Evolutionary conservation across 2,113 vertebrate genomes (phyloP), one percentile per base, ranked within the genome.

Genomic region (Telmatochromis bifrenatus): DNA sequence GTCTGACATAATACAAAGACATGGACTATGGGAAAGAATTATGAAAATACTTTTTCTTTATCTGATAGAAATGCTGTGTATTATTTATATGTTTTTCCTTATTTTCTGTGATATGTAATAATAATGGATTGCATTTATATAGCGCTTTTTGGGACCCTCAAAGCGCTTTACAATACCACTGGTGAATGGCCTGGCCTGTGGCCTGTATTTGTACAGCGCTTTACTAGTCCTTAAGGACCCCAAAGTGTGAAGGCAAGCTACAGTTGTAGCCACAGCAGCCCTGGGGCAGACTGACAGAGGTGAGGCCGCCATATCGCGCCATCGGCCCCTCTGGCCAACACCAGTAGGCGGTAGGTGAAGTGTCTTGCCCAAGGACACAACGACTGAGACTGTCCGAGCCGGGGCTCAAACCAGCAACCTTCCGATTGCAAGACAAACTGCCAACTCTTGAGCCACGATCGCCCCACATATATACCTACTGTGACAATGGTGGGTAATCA

Each of bases 251-350:
- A 31, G 14, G 56, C 56, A 60, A 58, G 56, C 55, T 58, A 31
- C 56, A 58, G 56, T 58, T 58, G 26, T 31, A 58, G 56, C 56
- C 26, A 31, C 56, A 6, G 26, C 8, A 2, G 26, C 26, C 26
- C 26, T 31, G 56, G 1, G 56, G 0, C 56, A 31, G 56, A 60
- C 26, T 60, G 56, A 17, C 14, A 31, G 4, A 60, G 0, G 8
- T 0, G 1, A 60, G 56, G 56, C 14, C 0, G 26, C 56, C 5
- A 60, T 31, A 60, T 60, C 2, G 0, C 0, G 8, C 14, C 56
- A 60, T 60, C 14, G 1, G 56, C 55, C 55, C 55, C 23, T 26
- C 0, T 55, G 11, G 4, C 6, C 54, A 55, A 0, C 54, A 26
- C 11, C 11, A 13, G 1, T 26, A 54, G 10, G 10, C 10, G 1